These are phyloP conservation scores for Triplophysa bombifrons DNA, from an alignment of 2,797 vertebrate species.

Conservation along the genomic window DNA sequence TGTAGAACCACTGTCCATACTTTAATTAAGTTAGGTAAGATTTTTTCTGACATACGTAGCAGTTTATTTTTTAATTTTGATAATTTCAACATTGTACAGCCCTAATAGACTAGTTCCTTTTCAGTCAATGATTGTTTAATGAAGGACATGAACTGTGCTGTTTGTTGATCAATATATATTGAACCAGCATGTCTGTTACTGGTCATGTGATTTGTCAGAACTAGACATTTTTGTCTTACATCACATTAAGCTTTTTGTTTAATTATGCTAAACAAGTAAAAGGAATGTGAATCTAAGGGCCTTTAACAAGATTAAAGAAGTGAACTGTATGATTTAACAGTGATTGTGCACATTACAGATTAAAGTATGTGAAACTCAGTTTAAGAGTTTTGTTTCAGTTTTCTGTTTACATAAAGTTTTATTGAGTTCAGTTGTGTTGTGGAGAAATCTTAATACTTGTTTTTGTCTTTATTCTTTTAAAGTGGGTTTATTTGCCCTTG, in stretches of 20 bases:
- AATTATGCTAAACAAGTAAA: not conserved
- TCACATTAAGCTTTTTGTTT: not conserved
- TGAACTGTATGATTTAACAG: not conserved
- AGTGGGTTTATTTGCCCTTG: too few relatives aligned
- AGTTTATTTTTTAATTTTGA: too few relatives aligned
- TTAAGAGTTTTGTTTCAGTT: not conserved
- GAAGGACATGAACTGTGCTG: conserved; percentile 67
- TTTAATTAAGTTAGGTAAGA: too few relatives aligned
- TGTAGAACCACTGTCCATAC: too few relatives aligned
- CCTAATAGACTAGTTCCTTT: too few relatives aligned
- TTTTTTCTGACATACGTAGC: too few relatives aligned
- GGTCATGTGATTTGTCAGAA: conserved; percentile 25
- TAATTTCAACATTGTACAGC: too few relatives aligned
- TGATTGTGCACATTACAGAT: too few relatives aligned
- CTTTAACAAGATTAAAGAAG: conserved; percentile 11
- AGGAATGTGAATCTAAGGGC: too few relatives aligned
- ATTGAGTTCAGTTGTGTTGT: not conserved
- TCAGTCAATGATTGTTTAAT: conserved; percentile 69
- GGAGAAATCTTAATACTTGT: not conserved
- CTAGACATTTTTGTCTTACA: not conserved
- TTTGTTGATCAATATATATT: conserved; percentile 52
- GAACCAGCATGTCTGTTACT: conserved; percentile 23
- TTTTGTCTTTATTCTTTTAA: too few relatives aligned
- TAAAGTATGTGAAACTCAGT: too few relatives aligned
- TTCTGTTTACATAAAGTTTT: not conserved